These are phyloP conservation scores for Nyctalus aviator DNA, from an alignment of 2,797 vertebrate genomes.

Conservation along the genomic window DNA sequence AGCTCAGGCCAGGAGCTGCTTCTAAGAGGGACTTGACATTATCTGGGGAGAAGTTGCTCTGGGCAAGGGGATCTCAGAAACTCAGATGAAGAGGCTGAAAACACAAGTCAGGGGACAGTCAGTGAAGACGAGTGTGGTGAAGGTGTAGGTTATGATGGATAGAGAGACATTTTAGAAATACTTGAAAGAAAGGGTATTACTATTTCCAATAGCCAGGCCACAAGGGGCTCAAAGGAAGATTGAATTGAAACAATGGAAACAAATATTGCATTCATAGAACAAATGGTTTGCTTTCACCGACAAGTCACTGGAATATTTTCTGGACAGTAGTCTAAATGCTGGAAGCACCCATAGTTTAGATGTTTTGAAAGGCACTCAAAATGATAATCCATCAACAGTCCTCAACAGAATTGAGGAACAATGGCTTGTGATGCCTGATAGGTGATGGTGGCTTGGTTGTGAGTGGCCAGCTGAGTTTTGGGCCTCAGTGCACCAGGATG, in stretches of 20 bases:
- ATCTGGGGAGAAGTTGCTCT: neutral
- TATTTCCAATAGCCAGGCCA: neutral
- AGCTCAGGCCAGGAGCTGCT: neutral
- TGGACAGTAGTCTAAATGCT: neutral
- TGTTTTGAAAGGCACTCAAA: neutral
- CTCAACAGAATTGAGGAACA: neutral
- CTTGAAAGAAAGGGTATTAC: neutral
- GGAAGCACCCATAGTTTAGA: neutral
- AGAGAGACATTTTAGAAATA: neutral
- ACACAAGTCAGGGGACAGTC: too few species aligned
- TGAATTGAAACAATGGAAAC: neutral
- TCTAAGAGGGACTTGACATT: neutral
- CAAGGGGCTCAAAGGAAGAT: neutral
- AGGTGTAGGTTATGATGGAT: neutral
- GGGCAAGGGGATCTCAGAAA: neutral
- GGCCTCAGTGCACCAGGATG: neutral
- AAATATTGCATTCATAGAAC: neutral
- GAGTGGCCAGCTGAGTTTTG: neutral
- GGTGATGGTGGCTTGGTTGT: accelerated
- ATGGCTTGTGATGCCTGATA: neutral
- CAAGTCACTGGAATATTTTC: neutral
- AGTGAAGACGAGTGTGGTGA: neutral
- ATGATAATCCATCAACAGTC: neutral
- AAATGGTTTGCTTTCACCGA: neutral
- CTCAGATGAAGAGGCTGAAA: neutral